phyloP scores from a whole-genome alignment of 2,888 invertebrate genomes.

The Xylophagus ater region DNA sequence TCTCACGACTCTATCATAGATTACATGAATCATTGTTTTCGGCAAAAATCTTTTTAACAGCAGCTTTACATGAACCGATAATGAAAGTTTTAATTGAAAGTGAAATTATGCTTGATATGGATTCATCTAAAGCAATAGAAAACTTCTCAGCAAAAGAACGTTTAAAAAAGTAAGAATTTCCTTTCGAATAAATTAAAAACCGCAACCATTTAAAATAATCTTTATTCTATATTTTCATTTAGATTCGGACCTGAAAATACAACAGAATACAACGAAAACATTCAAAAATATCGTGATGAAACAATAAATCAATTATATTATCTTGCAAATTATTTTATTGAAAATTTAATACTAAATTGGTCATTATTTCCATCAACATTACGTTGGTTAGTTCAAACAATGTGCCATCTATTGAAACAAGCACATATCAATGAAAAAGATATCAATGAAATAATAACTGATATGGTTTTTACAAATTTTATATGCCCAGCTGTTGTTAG shows the following conservation, averaged over 20 bases:
- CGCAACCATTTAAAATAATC: no score
- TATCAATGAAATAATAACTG: constrained; percentile 65
- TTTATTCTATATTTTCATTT: no score
- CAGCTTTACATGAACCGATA: constrained; percentile 83
- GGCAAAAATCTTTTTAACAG: constrained; percentile 84
- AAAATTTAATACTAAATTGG: constrained; percentile 71
- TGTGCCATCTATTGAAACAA: constrained; percentile 57
- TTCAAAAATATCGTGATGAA: constrained; percentile 68
- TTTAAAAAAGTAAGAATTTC: constrained; percentile 46
- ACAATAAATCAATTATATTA: constrained; percentile 67
- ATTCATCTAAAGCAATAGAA: constrained; percentile 65
- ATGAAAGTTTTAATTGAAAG: constrained; percentile 83
- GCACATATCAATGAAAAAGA: constrained; percentile 35
- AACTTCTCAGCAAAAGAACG: constrained; percentile 30
- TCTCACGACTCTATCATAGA: constrained; percentile 74
- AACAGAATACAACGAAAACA: constrained; percentile 57
- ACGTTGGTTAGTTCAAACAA: constrained; percentile 82
- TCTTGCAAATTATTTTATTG: constrained; percentile 70
- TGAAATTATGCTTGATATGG: constrained; percentile 83
- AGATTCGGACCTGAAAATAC: constrained; percentile 71
- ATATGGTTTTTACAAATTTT: constrained; percentile 85
- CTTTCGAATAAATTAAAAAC: not conserved
- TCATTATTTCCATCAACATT: constrained; percentile 82
- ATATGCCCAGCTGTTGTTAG: constrained; percentile 94
- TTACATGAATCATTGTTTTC: constrained; percentile 84